These are phyloP conservation scores for Polypedilum vanderplanki DNA, from an alignment of 1,140 invertebrate genomes.

Conservation along the genomic window DNA sequence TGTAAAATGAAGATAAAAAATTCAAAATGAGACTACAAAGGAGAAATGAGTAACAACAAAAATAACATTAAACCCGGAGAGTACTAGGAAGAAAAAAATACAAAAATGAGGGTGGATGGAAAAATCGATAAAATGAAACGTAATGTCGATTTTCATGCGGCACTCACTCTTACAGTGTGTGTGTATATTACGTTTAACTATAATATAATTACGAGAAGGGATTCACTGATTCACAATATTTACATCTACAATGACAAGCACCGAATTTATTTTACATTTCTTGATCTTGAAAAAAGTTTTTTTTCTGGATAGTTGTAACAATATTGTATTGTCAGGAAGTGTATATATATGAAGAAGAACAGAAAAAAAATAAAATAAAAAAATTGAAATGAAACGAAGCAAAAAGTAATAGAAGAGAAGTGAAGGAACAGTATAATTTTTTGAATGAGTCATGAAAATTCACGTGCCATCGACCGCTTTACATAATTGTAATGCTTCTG, in stretches of 20 bases:
- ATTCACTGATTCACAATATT: neutral
- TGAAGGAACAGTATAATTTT: neutral
- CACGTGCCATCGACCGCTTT: neutral
- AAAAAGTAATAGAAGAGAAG: neutral
- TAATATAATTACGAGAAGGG: neutral
- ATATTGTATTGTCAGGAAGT: neutral
- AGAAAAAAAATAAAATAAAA: no score
- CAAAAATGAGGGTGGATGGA: constrained; percentile 16
- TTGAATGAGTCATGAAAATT: constrained; percentile 11
- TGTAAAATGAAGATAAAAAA: neutral
- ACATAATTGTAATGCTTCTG: neutral
- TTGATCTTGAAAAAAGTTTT: neutral
- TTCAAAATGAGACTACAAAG: neutral
- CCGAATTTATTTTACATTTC: neutral
- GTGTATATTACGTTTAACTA: neutral
- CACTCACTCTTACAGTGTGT: neutral
- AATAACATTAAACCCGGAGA: neutral
- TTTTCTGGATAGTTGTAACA: neutral
- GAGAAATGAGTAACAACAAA: neutral
- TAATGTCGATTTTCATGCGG: constrained; percentile 1
- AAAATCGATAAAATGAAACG: neutral
- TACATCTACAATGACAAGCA: neutral
- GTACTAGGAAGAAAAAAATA: neutral
- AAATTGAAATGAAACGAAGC: neutral
- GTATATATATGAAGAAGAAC: no score